Conservation (phyloP, 2,888 invertebrate genomes). For the Noctua janthina region DNA sequence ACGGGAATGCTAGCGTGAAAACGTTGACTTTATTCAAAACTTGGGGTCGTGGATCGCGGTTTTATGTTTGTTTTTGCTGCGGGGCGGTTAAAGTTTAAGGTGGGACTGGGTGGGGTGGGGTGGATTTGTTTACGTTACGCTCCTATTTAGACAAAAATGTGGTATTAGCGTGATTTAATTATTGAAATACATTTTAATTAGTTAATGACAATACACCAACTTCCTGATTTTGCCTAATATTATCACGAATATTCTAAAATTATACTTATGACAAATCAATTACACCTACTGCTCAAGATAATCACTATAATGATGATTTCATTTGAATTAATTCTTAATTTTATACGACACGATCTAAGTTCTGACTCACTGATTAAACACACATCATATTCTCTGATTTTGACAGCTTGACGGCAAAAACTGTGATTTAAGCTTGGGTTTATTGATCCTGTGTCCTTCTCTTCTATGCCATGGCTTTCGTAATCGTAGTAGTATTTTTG, state of each 20-base stretch:
- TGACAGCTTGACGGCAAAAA: slow-evolving; percentile 1
- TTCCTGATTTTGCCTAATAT: background rate
- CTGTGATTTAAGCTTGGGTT: slow-evolving; percentile 9
- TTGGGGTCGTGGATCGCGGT: background rate
- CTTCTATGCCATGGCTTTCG: too few relatives aligned
- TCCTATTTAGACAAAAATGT: background rate
- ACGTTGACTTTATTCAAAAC: slow-evolving; percentile 29
- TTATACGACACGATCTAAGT: slow-evolving; percentile 13
- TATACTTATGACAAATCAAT: slow-evolving; percentile 31
- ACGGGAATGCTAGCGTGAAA: slow-evolving; percentile 18
- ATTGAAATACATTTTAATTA: background rate
- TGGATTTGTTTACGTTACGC: background rate
- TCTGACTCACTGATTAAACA: slow-evolving; percentile 44
- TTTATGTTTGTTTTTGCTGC: slow-evolving; percentile 18
- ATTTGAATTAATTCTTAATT: slow-evolving; percentile 24
- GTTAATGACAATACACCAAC: background rate
- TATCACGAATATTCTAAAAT: background rate
- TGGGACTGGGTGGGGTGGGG: background rate
- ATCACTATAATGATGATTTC: slow-evolving; percentile 37
- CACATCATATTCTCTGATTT: background rate
- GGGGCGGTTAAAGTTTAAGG: slow-evolving; percentile 1
- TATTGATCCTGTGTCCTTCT: slow-evolving; percentile 10
- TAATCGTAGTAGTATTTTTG: too few relatives aligned
- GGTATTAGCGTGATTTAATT: background rate
- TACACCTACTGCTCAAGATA: slow-evolving; percentile 35